These are phyloP conservation scores for Xestobium rufovillosum DNA, from an alignment of 2,888 invertebrate species.

Conservation along the genomic window DNA sequence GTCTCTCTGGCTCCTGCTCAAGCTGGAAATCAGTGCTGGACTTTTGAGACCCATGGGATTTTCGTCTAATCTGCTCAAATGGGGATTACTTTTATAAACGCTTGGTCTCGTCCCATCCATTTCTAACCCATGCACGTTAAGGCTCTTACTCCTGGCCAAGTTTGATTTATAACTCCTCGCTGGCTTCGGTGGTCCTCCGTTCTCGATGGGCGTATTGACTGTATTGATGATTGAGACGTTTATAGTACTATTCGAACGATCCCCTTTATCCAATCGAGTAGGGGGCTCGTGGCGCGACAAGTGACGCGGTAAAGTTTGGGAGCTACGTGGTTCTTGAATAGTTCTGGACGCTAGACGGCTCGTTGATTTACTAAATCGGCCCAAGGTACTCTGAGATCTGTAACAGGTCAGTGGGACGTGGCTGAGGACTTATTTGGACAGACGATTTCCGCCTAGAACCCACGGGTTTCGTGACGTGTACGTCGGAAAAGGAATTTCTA, in stretches of 20 bases:
- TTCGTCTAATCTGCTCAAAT: constrained; percentile 62
- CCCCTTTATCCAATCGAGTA: constrained; percentile 46
- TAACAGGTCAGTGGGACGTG: constrained; percentile 37
- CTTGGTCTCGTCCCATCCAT: constrained; percentile 27
- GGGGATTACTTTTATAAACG: constrained; percentile 73
- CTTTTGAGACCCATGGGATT: constrained; percentile 70
- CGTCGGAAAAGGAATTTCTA: too few relatives aligned
- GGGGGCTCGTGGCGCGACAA: constrained; percentile 34
- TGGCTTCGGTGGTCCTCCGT: constrained; percentile 65
- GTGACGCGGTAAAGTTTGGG: constrained; percentile 70
- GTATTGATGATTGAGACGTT: constrained; percentile 59
- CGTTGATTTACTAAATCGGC: constrained; percentile 76
- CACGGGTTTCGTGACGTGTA: too few relatives aligned
- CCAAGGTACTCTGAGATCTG: constrained; percentile 68
- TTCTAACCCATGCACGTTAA: constrained; percentile 67
- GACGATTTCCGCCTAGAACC: too few relatives aligned
- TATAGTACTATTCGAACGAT: constrained; percentile 54
- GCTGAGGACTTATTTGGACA: too few relatives aligned
- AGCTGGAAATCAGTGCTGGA: constrained; percentile 78
- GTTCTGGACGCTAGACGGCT: constrained; percentile 57
- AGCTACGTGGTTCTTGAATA: constrained; percentile 47
- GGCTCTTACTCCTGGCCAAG: constrained; percentile 74
- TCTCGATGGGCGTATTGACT: constrained; percentile 36
- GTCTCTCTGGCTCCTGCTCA: constrained; percentile 76
- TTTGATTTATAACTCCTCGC: constrained; percentile 69